Evolutionary conservation across 2,797 vertebrate genomes (phyloP), one percentile per base, ranked within the genome.

Genomic region (Apodemus agrarius): DNA sequence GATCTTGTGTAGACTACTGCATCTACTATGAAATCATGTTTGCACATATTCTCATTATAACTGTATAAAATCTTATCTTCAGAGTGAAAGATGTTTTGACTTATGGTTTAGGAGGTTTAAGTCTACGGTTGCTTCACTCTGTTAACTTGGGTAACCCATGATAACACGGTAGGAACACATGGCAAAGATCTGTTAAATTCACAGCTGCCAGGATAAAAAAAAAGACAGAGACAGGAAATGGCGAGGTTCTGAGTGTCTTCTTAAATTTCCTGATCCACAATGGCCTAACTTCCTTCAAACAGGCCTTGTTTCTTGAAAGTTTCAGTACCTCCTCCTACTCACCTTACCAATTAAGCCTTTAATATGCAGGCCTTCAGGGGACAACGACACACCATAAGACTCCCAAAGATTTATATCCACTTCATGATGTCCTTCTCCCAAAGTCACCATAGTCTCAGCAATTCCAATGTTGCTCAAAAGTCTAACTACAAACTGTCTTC

Each of bases 401-500:
- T 52, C 21, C 24, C 40, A 57, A 57, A 76, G 21, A 11, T 4
- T 57, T 24, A 26, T 76, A 40, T 75, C 22, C 24, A 49, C 31
- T 31, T 94, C 37, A 49, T 85, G 54, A 85, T 31, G 74, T 37
- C 22, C 22, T 89, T 89, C 67, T 90, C 59, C 26, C 52, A 87
- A 63, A 87, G 37, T 79, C 13, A 7, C 21, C 61, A 46, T 34
- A 76, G 22, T 67, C 29, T 67, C 31, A 67, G 43, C 9, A 83
- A 16, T 65, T 83, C n/a, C 86, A 89, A 10, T 14, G 74, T 75
- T 54, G n/a, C 46, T 84, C 57, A 90, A 89, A 89, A 94, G 46
- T 22, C 13, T 80, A 67, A 83, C 29, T 76, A 46, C 14, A 65
- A 89, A 75, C 17, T 75, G 43, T 75, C 72, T 76, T 92, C 26